Base-by-base conservation (phyloP, 2,888 invertebrate species). In the Nesidiocoris tenuis region DNA sequence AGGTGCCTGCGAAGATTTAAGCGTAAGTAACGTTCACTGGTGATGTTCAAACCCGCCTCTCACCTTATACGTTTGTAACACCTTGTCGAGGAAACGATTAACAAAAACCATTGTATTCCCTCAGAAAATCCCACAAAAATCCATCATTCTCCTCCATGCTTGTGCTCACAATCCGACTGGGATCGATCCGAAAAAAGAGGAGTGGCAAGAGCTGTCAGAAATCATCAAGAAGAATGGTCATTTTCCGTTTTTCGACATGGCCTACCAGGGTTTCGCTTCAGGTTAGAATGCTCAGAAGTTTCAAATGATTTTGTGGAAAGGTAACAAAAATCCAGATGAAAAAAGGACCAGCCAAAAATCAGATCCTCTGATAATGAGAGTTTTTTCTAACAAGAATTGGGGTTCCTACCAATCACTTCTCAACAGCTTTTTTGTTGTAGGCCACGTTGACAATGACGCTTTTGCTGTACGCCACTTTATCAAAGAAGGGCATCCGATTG, bases 141-240 rank as follows among this genome's bases (percentile, higher is more conserved):
- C 97, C 0, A 89, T 97, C 9, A 90, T 99, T 80, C 85, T 99
- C 76, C 85, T 99, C 56, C 98, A 98, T 84, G 98, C 98, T 0
- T 98, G 98, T 85, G 98, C 98, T 5, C 98, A 98, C 85, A 98
- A 99, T 86, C 98, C 98, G 16, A 99, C 98, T 23, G 96, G 96
- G 17, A 95, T 96, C 1, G 96, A 96, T 85, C 96, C 96, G 1
- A 90, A 86, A 78, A 88, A 87, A 3, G 91, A 93, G 75, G 95
- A 97, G 83, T 99, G 98, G 98, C 86, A 88, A 75, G 91, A 95
- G 84, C 86, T 98, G 0, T 95, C 95, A 0, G 83, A 88, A 80
- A 84, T 95, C 2, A 88, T 97, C 77, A 96, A 94, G 84, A 87
- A 90, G 78, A 89, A 86, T 81, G 90, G 95, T 74, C 84, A 98